A percentile compares a stretch with the other conserved stretches of the same genome.
Conservation (phyloP, 2,888 invertebrate species). For the Lymantria monacha region DNA sequence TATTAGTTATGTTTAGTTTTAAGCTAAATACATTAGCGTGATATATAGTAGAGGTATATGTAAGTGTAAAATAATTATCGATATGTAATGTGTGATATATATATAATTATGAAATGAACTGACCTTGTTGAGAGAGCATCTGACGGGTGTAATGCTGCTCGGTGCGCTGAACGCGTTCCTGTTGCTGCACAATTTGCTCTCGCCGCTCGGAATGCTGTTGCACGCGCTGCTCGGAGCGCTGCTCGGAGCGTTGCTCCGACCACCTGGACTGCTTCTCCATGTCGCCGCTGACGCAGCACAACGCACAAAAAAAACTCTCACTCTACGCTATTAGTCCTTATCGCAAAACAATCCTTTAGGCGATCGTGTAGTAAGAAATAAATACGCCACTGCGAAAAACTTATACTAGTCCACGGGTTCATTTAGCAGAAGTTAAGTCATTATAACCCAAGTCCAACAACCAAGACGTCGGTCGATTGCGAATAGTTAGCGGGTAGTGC, state of each 20-base stretch:
- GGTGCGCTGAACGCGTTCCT: slow-evolving; percentile 76
- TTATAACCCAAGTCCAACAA: slow-evolving; percentile 87
- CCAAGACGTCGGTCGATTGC: slow-evolving; percentile 97
- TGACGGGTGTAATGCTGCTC: slow-evolving; percentile 91
- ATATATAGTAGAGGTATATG: background rate
- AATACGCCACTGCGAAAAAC: slow-evolving; percentile 77
- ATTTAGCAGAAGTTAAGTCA: slow-evolving; percentile 90
- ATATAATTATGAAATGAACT: slow-evolving; percentile 13
- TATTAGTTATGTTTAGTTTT: slow-evolving; percentile 18
- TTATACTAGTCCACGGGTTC: slow-evolving; percentile 81
- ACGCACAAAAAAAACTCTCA: slow-evolving; percentile 75
- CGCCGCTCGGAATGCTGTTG: slow-evolving; percentile 67
- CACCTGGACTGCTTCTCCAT: slow-evolving; percentile 89
- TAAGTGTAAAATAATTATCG: background rate
- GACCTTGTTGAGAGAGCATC: slow-evolving; percentile 85
- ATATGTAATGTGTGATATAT: slow-evolving; percentile 1
- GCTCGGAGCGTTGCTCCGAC: slow-evolving; percentile 73
- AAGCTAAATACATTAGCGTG: slow-evolving; percentile 18
- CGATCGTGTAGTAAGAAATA: slow-evolving; percentile 62
- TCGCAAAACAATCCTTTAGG: slow-evolving; percentile 57
- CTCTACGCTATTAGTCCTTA: slow-evolving; percentile 73
- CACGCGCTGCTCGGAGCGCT: slow-evolving; percentile 71
- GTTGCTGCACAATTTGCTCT: slow-evolving; percentile 80
- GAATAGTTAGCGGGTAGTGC: slow-evolving; percentile 94
- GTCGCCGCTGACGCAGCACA: slow-evolving; percentile 76